Evolutionary conservation across 1,140 invertebrate genomes (phyloP).

Genomic region (Drosophila repletoides): DNA sequence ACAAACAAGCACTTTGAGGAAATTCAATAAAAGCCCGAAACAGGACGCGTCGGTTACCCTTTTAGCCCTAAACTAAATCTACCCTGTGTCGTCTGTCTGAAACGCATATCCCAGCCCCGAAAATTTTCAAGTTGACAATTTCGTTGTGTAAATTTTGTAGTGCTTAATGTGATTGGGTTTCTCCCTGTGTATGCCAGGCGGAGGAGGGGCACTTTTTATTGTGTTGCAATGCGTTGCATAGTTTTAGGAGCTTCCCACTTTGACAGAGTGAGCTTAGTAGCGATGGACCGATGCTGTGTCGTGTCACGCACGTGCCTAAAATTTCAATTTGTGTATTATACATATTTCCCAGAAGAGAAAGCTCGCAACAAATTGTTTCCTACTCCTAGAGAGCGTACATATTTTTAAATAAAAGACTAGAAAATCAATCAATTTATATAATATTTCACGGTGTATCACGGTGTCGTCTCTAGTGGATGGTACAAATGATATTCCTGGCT

Average conservation of each 20-base stretch:
- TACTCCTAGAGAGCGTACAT: no score
- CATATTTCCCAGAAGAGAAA: no score
- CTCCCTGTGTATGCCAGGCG: background rate
- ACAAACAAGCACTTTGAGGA: slow-evolving; percentile 41
- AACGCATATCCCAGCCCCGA: background rate
- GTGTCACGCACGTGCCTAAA: no score
- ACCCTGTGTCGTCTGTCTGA: background rate
- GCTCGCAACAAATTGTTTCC: no score
- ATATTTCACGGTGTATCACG: no score
- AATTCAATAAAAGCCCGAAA: slow-evolving; percentile 45
- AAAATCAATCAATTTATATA: no score
- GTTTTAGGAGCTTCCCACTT: slow-evolving; percentile 15
- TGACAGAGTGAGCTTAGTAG: no score
- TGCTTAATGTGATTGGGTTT: slow-evolving; percentile 15
- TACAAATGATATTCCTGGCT: background rate
- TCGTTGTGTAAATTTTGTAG: slow-evolving; percentile 24
- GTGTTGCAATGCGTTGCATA: slow-evolving; percentile 25
- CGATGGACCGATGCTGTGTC: no score
- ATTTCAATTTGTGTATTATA: no score
- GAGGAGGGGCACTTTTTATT: slow-evolving; percentile 12
- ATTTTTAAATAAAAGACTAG: no score
- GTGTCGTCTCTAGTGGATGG: background rate
- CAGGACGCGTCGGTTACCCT: slow-evolving; percentile 1
- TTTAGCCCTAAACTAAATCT: no score
- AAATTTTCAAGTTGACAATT: slow-evolving; percentile 24